Base-by-base conservation (phyloP, 1,140 invertebrate species). In the Drosophila teissieri region DNA sequence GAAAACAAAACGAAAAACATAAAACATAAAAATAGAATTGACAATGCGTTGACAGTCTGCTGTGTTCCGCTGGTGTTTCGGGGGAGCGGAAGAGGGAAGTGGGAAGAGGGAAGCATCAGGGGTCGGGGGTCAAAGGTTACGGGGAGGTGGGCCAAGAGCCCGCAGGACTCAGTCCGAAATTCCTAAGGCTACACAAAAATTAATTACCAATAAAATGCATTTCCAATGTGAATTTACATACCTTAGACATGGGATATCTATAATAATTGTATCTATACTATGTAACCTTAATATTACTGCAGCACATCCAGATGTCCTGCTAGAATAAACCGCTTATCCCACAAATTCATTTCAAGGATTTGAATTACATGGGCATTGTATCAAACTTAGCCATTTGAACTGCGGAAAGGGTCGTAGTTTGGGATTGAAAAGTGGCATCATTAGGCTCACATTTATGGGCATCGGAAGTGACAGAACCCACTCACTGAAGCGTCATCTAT, bases 21-120 rank as follows among this genome's bases (percentile, higher is more conserved):
- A 86, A 88, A 88, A 88, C 83, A 86, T 86, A 88, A 86, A 86
- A 86, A 86, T 86, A 86, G 82, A 88, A 86, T 80, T 88, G 83
- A 86, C 79, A 74, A 83, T 79, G 83, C 83, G 84, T 73, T 88
- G 83, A 88, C 84, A 88, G 79, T 89, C 56, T 49, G 67, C 42
- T 65, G 36, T 36, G 61, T 77, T n/a, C n/a, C n/a, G 56, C 40
- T 54, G 65, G 42, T 49, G 11, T 24, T 24, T n/a, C n/a, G 31
- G 7, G 31, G 31, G 70, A 73, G 52, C 34, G 58, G 54, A 51
- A 24, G 44, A 19, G 14, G n/a, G 34, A 36, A 6, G 34, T 0
- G 34, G 39, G 39, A 2, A 17, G 42, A 17, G n/a, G 45, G 5
- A 48, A 19, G 19, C 14, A 39, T 8, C 24, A 22, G 49, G 11